A percentile compares a stretch with the other conserved stretches of the same genome.
These are phyloP conservation scores for Dermolepida albohirtum DNA, from an alignment of 2,888 invertebrate species.

Conservation along the genomic window DNA sequence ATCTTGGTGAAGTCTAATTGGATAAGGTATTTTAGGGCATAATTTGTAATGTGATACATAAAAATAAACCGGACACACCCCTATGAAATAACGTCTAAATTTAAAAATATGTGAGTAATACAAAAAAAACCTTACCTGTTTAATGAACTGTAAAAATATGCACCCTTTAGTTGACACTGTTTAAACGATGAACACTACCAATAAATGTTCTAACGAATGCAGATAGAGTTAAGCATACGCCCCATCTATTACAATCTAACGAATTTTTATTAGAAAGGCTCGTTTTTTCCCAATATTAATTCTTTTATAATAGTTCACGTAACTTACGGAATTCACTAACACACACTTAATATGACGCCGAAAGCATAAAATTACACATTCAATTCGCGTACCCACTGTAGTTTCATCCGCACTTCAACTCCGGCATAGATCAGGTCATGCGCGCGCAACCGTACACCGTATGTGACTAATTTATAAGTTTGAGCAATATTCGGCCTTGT, in stretches of 20 bases:
- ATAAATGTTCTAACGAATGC: slow-evolving; percentile 49
- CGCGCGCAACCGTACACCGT: slow-evolving; percentile 47
- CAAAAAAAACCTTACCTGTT: slow-evolving; percentile 23
- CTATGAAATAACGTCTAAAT: not conserved
- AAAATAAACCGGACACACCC: slow-evolving; percentile 33
- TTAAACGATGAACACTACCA: slow-evolving; percentile 31
- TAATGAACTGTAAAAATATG: slow-evolving; percentile 23
- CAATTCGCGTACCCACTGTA: slow-evolving; percentile 59
- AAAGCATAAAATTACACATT: slow-evolving; percentile 50
- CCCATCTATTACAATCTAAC: slow-evolving; percentile 55
- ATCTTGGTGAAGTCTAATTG: slow-evolving; percentile 31
- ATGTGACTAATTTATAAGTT: slow-evolving; percentile 28
- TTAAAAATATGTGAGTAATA: slow-evolving; percentile 1
- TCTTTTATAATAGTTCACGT: slow-evolving; percentile 9
- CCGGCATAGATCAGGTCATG: slow-evolving; percentile 46
- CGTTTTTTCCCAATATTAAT: slow-evolving; percentile 14
- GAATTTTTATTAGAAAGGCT: slow-evolving; percentile 19
- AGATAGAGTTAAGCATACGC: slow-evolving; percentile 59
- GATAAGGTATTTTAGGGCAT: slow-evolving; percentile 32
- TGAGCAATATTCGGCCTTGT: slow-evolving; percentile 39
- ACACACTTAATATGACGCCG: slow-evolving; percentile 43
- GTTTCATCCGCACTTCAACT: slow-evolving; percentile 55
- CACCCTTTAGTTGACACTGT: slow-evolving; percentile 34
- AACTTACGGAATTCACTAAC: slow-evolving; percentile 36
- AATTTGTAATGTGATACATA: slow-evolving; percentile 2